A percentile compares a stretch with the other conserved stretches of the same genome.
Evolutionary conservation across 2,888 invertebrate genomes (phyloP).

Genomic region (Zygogramma bicolorata): DNA sequence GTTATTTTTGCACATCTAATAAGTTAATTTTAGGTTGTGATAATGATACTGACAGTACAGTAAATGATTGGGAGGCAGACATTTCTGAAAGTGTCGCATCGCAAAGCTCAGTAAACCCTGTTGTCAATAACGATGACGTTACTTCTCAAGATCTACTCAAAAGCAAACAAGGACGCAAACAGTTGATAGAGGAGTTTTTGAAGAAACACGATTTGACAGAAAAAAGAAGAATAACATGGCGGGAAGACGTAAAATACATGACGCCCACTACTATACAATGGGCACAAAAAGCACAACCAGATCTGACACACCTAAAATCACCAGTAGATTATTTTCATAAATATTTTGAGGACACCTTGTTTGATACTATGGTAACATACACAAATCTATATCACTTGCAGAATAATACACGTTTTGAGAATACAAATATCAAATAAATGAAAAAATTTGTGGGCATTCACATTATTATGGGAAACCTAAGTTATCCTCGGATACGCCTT

Average conservation of each 20-base stretch:
- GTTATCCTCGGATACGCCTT: background rate
- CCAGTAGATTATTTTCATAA: background rate
- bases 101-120: constrained; percentile 13
- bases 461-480: background rate
- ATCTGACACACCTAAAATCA: too few species aligned
- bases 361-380: background rate
- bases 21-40: constrained; percentile 8
- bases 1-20: constrained; percentile 4
- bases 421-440: background rate
- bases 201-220: too few species aligned
- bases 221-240: too few species aligned
- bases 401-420: background rate
- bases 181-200: background rate
- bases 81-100: constrained; percentile 17
- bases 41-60: constrained; percentile 2
- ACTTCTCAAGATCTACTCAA: constrained; percentile 7
- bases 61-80: background rate
- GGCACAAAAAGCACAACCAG: too few species aligned
- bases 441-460: background rate
- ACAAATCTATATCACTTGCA: background rate
- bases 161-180: background rate
- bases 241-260: too few species aligned
- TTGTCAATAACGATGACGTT: constrained; percentile 18
- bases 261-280: too few species aligned
- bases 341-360: background rate